Evolutionary conservation across 1,140 invertebrate genomes (phyloP).

Genomic region (Aricia agestis): DNA sequence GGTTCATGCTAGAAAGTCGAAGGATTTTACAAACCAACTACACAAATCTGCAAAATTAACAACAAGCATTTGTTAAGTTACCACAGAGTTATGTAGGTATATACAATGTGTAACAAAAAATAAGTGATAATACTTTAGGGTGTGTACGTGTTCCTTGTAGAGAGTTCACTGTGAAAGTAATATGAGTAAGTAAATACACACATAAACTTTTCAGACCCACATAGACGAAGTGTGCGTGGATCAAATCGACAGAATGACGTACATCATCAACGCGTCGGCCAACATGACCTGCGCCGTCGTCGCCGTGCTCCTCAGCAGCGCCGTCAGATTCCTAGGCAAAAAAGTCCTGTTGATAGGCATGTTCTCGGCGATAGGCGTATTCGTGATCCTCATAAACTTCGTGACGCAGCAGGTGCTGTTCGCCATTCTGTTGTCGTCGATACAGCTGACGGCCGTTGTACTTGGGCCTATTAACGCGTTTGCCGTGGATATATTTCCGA

Average conservation of each 20-base stretch:
- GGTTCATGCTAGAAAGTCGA: no score
- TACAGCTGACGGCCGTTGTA: slow-evolving; percentile 45
- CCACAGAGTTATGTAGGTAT: no score
- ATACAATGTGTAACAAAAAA: no score
- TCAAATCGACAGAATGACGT: slow-evolving; percentile 49
- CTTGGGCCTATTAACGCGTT: slow-evolving; percentile 63
- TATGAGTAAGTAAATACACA: no score
- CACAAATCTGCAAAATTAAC: no score
- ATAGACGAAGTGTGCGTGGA: slow-evolving; percentile 41
- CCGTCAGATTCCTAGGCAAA: slow-evolving; percentile 56
- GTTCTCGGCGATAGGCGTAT: slow-evolving; percentile 42
- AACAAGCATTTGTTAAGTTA: no score
- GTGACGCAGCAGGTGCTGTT: slow-evolving; percentile 52
- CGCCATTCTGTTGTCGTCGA: slow-evolving; percentile 50
- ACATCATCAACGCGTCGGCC: slow-evolving; percentile 50
- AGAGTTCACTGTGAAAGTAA: no score
- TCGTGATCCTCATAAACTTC: slow-evolving; percentile 52
- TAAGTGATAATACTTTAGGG: no score
- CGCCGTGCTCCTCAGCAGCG: slow-evolving; percentile 42
- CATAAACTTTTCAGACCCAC: slow-evolving; percentile 8
- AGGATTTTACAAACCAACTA: no score
- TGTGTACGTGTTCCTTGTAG: no score
- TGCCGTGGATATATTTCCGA: slow-evolving; percentile 63
- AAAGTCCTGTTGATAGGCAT: slow-evolving; percentile 50
- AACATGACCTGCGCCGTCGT: slow-evolving; percentile 45